Base-by-base conservation (phyloP, 2,113 vertebrate genomes). In the Talpa occidentalis region DNA sequence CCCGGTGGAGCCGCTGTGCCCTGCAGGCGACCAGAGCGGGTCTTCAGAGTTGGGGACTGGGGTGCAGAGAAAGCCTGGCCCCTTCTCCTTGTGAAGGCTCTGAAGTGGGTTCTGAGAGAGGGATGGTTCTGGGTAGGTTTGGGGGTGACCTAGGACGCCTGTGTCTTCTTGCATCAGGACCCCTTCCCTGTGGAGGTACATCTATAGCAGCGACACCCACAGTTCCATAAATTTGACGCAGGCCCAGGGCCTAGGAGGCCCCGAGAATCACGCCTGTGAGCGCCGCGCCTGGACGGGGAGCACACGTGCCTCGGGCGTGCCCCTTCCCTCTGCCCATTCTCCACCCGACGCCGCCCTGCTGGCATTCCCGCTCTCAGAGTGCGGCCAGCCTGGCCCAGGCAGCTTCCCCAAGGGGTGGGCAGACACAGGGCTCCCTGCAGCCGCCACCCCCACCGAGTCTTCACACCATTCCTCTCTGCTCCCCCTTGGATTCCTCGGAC, bases 371-470 rank as follows among this genome's bases (percentile, higher is more conserved):
- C n/a, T n/a, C n/a, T n/a, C n/a, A n/a, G n/a, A n/a, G n/a, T 44
- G 44, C 10, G 5, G 5, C 44, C 44, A 44, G 62, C 7, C 54
- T 4, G 40, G 82, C 26, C 10, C 66, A 28, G 78, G 30, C 7
- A 42, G 42, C 8, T 44, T 10, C 11, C 24, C 32, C 22, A 2
- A 30, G 66, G 49, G 49, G 15, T 1, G 8, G 24, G 15, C 60
- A 74, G 52, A 24, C 70, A 22, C 79, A n/a, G n/a, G n/a, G n/a
- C n/a, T n/a, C n/a, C n/a, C n/a, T n/a, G 44, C 26, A 0, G 21
- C 24, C 44, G 22, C 0, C 30, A 26, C 32, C 70, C 11, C 1
- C 0, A 0, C 6, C 3, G 0, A 0, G 21, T 28, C 44, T 21
- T 4, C 17, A 24, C 19, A 4, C 42, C 12, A 0, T 4, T 22